phyloP scores from a whole-genome alignment of 2,888 invertebrate species.

The Drosophila nr. fundita region DNA sequence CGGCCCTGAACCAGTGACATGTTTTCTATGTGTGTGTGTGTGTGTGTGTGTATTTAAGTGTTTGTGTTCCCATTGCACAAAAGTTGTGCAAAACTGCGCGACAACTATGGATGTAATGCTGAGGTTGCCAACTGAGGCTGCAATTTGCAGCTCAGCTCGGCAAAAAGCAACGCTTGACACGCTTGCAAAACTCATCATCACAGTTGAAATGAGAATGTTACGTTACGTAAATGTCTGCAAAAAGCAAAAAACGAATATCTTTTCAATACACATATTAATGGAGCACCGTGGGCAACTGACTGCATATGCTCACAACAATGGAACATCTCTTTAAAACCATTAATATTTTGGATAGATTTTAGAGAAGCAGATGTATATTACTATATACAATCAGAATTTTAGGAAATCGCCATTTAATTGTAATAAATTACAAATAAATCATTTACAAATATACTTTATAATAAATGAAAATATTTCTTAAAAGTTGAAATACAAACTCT shows the following conservation, averaged over 20 bases:
- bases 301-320: background rate
- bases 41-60: background rate
- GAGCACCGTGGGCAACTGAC: conserved; percentile 11
- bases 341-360: background rate
- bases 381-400: background rate
- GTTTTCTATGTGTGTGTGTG: conserved; percentile 43
- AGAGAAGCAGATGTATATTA: background rate
- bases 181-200: conserved; percentile 34
- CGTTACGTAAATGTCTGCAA: conserved; percentile 15
- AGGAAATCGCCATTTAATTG: background rate
- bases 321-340: background rate
- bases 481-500: background rate
- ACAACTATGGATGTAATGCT: conserved; percentile 19
- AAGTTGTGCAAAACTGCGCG: conserved; percentile 16
- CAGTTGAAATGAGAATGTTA: conserved; percentile 3
- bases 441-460: background rate
- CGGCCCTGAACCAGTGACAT: conserved; percentile 79
- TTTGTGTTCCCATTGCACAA: conserved; percentile 16
- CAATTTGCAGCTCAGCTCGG: conserved; percentile 16
- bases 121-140: conserved; percentile 1
- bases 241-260: conserved; percentile 8
- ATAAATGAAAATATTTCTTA: background rate
- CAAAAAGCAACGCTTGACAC: conserved; percentile 45
- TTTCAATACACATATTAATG: conserved; percentile 27
- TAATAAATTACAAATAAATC: background rate